A percentile compares a stretch with the other conserved stretches of the same genome.
Conservation (phyloP, 2,113 vertebrate species). For the Ceyx melanurus region DNA sequence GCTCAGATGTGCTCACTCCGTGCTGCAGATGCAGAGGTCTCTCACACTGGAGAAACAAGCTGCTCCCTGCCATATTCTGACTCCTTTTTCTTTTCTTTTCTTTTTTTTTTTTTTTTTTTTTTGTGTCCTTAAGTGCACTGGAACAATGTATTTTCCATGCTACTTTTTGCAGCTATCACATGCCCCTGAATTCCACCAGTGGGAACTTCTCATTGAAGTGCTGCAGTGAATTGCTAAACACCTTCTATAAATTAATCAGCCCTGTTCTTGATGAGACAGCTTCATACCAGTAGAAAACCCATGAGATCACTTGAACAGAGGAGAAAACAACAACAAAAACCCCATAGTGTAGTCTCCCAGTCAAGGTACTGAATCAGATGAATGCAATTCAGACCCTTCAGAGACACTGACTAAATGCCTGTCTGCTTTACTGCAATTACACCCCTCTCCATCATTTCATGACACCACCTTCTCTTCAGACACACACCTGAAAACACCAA, state of each 20-base stretch:
- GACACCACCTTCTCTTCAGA: rapidly evolving
- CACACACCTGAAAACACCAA: neutral
- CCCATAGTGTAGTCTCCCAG: rapidly evolving
- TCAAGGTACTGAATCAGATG: neutral
- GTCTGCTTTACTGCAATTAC: neutral
- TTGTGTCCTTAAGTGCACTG: neutral
- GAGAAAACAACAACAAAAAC: neutral
- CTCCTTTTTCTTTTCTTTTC: neutral
- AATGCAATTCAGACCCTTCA: rapidly evolving
- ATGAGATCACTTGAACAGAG: rapidly evolving
- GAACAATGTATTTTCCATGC: slow-evolving; percentile 46
- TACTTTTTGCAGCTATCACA: neutral
- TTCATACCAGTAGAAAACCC: neutral
- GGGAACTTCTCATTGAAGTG: rapidly evolving
- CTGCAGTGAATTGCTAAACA: neutral
- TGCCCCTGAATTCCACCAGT: neutral
- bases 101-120: neutral
- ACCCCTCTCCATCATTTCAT: neutral
- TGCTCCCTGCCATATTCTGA: neutral
- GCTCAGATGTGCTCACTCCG: neutral
- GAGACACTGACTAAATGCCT: rapidly evolving
- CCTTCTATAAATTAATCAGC: neutral
- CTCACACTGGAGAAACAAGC: neutral
- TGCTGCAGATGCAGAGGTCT: neutral
- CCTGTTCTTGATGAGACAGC: neutral